phyloP scores from a whole-genome alignment of 2,888 invertebrate species.

The Deilephila porcellus region DNA sequence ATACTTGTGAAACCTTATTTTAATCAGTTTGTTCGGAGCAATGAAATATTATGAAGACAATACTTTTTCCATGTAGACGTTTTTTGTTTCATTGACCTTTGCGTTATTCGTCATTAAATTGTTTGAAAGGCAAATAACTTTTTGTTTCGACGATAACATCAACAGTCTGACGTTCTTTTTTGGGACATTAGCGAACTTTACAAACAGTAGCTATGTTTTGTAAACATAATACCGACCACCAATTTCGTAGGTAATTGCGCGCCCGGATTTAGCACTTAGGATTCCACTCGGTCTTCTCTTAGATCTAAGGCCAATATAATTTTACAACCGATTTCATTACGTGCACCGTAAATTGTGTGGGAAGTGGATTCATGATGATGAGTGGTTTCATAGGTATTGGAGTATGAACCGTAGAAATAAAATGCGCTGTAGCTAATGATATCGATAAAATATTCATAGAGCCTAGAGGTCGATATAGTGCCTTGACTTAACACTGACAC shows the following conservation, averaged over 20 bases:
- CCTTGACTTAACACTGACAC: constrained; percentile 38
- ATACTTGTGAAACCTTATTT: background rate
- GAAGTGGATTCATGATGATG: background rate
- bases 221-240: constrained; percentile 39
- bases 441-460: constrained; percentile 46
- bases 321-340: constrained; percentile 9
- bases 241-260: constrained; percentile 37
- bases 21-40: background rate
- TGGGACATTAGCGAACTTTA: constrained; percentile 36
- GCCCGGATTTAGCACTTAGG: constrained; percentile 11
- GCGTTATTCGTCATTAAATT: constrained; percentile 8
- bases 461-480: constrained; percentile 42
- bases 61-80: background rate
- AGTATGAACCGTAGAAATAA: background rate
- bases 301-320: constrained; percentile 18
- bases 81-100: constrained; percentile 5
- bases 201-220: constrained; percentile 40
- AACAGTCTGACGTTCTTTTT: constrained; percentile 33
- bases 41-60: background rate
- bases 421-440: constrained; percentile 36
- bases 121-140: constrained; percentile 32
- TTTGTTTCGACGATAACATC: constrained; percentile 35
- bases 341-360: constrained; percentile 2
- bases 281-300: constrained; percentile 12
- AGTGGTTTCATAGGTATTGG: constrained; percentile 9